Evolutionary conservation across 2,113 vertebrate genomes (phyloP), one percentile per base, ranked within the genome.

Genomic region (Cyprinodon brontotheroides): DNA sequence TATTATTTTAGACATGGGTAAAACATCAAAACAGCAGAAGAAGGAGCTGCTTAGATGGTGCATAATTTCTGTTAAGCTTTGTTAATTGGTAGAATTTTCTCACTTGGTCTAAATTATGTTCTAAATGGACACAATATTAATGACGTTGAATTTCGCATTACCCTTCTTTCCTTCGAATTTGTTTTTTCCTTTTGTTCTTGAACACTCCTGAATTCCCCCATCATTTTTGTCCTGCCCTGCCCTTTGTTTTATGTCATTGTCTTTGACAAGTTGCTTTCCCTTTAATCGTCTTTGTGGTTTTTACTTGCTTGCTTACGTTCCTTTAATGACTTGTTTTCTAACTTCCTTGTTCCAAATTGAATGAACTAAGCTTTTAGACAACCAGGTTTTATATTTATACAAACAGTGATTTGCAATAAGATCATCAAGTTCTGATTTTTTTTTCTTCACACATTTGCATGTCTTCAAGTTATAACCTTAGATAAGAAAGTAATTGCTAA

Each of bases 341-440:
- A 63, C 53, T 68, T 71, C 61, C 70, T 68, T 47, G 45, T 66
- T 3, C 36, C 4, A 57, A 60, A 61, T 40, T 20, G 62, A 2
- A 57, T n/a, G 1, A 57, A 20, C 50, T n/a, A n/a, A 57, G 50
- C n/a, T 15, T 15, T 20, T 17, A n/a, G 50, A 14, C 50, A 53
- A 53, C 15, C 50, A 17, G 29, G 29, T 53, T 53, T 53, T 15
- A 15, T 57, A 20, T 17, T 20, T 20, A 9, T 57, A 57, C 3
- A 57, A 20, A n/a, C 50, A 57, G 50, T 3, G 17, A 20, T 20
- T 57, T n/a, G 8, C 8, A 57, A n/a, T 57, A 41, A 41, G 40
- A 9, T 41, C 40, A 41, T 5, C 8, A 41, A 4, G 8, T 41
- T 4, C 40, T 41, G 6, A 20, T 8, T 53, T 53, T 53, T 4